A percentile compares a stretch with the other conserved stretches of the same genome.
These are phyloP conservation scores for Apocrypta bakeri DNA, from an alignment of 1,140 invertebrate genomes.

Conservation along the genomic window DNA sequence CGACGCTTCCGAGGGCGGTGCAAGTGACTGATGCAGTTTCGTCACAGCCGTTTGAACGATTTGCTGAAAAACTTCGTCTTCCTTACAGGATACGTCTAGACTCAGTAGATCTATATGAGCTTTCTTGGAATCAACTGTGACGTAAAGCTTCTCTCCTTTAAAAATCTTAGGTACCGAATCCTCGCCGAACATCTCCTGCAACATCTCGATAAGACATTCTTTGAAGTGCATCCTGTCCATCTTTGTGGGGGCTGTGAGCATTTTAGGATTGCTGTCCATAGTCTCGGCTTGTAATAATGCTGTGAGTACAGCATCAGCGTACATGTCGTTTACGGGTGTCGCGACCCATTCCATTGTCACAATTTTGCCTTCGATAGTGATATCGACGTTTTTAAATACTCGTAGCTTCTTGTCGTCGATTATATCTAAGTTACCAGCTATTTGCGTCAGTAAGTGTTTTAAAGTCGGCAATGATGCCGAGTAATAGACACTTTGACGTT, in stretches of 20 bases:
- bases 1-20: conserved; percentile 77
- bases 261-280: conserved; percentile 78
- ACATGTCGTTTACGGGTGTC: conserved; percentile 97
- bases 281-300: conserved; percentile 86
- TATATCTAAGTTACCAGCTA: conserved; percentile 87
- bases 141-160: conserved; percentile 90
- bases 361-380: conserved; percentile 89
- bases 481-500: conserved; percentile 92
- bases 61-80: conserved; percentile 88
- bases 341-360: conserved; percentile 95
- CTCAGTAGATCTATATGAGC: conserved; percentile 90
- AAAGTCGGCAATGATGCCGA: conserved; percentile 85
- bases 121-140: conserved; percentile 88
- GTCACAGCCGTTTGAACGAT: conserved; percentile 89
- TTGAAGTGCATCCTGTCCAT: conserved; percentile 92
- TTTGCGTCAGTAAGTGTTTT: conserved; percentile 87
- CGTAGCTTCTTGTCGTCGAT: conserved; percentile 84
- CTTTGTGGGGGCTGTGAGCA: conserved; percentile 78
- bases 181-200: conserved; percentile 96
- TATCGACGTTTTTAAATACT: conserved; percentile 86
- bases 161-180: conserved; percentile 96
- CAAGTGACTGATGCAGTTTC: conserved; percentile 89
- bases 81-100: conserved; percentile 86
- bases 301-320: conserved; percentile 94
- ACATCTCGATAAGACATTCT: conserved; percentile 94